Conservation (phyloP, 2,888 invertebrate species). For the Pandemis cinnamomeana region DNA sequence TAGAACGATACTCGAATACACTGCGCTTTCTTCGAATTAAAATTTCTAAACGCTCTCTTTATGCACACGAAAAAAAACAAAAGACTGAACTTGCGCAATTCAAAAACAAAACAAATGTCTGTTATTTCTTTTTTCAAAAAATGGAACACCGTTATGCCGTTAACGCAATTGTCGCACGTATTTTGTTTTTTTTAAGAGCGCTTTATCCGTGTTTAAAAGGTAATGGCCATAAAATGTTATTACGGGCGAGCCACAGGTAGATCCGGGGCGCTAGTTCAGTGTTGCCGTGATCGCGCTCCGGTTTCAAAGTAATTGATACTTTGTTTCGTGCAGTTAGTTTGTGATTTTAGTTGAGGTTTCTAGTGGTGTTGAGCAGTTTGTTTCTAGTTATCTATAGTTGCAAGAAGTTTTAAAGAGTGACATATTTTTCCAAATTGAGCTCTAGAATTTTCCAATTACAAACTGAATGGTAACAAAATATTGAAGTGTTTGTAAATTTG, state of each 20-base stretch:
- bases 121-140: constrained; percentile 60
- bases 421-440: not conserved
- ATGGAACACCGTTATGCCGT: constrained; percentile 62
- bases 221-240: constrained; percentile 82
- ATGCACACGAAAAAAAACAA: constrained; percentile 45
- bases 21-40: constrained; percentile 70
- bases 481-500: too few species aligned
- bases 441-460: too few species aligned
- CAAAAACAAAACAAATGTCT: constrained; percentile 45
- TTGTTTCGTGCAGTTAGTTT: constrained; percentile 22
- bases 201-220: constrained; percentile 79
- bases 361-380: constrained; percentile 9
- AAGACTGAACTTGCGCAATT: constrained; percentile 51
- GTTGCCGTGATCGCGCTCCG: constrained; percentile 63
- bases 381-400: not conserved
- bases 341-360: constrained; percentile 9
- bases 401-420: not conserved
- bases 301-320: constrained; percentile 72
- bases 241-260: constrained; percentile 81
- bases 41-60: constrained; percentile 42
- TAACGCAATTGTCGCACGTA: constrained; percentile 73
- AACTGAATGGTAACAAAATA: too few species aligned
- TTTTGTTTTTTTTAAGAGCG: constrained; percentile 71
- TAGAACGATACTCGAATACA: constrained; percentile 73
- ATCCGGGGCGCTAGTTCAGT: constrained; percentile 70